phyloP scores from a whole-genome alignment of 2,797 vertebrate species.

The Enteromius thamalakanensis region DNA sequence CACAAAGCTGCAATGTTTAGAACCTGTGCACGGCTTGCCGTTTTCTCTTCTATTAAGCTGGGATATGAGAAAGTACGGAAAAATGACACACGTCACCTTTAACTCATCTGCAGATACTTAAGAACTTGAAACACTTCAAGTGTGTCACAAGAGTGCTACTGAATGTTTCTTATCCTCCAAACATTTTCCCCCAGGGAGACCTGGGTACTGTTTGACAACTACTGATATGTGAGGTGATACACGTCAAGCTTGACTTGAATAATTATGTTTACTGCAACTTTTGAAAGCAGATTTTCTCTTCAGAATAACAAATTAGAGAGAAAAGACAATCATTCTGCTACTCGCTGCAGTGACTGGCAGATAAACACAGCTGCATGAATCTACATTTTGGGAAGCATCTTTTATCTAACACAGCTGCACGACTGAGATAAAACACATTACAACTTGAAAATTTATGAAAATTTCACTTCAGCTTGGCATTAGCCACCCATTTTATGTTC shows the following conservation, averaged over 20 bases:
- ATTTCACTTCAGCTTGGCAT: not conserved
- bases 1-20: not conserved
- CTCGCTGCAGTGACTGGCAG: not conserved
- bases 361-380: constrained; percentile 19
- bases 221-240: constrained; percentile 21
- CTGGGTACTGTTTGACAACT: constrained; percentile 24
- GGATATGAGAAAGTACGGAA: not conserved
- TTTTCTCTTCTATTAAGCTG: not conserved
- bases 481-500: not conserved
- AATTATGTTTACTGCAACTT: constrained; percentile 20
- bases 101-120: not conserved
- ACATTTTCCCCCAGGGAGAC: not conserved
- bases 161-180: constrained; percentile 4
- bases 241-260: constrained; percentile 21
- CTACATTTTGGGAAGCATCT: constrained; percentile 6
- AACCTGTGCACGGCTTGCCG: not conserved
- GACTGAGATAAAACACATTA: not conserved
- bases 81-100: not conserved
- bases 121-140: not conserved
- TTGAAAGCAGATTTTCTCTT: constrained; percentile 6
- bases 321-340: constrained; percentile 19
- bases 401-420: constrained; percentile 21
- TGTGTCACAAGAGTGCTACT: not conserved
- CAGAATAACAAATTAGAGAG: constrained; percentile 13
- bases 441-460: not conserved